Percentiles rank a stretch among this genome's conserved stretches.
Conservation (phyloP, 2,888 invertebrate species). For the Neoscelio sp. region DNA sequence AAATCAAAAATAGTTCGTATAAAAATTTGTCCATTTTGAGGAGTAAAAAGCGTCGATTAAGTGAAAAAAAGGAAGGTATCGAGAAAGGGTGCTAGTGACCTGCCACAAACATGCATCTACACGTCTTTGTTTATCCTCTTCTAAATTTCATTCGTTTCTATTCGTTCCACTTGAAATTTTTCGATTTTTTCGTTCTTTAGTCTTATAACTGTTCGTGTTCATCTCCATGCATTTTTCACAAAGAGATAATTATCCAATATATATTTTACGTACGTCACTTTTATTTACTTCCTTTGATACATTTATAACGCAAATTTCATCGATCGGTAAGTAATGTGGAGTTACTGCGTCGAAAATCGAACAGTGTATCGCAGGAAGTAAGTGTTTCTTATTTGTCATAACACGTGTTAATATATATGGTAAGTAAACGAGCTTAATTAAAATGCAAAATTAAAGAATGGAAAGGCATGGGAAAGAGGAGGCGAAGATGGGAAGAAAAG, state of each 20-base stretch:
- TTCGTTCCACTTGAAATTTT: conserved; percentile 59
- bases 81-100: conserved; percentile 80
- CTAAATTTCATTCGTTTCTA: conserved; percentile 66
- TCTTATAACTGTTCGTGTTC: conserved; percentile 33
- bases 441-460: conserved; percentile 49
- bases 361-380: background rate
- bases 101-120: conserved; percentile 72
- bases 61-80: conserved; percentile 72
- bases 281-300: conserved; percentile 17
- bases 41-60: conserved; percentile 50
- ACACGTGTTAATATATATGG: conserved; percentile 2
- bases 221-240: background rate
- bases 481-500: conserved; percentile 65
- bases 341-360: conserved; percentile 13
- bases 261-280: conserved; percentile 7
- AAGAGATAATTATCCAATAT: conserved; percentile 1
- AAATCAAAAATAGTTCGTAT: conserved; percentile 22
- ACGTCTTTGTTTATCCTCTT: conserved; percentile 66
- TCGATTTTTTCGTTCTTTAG: conserved; percentile 46
- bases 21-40: conserved; percentile 50
- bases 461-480: conserved; percentile 43
- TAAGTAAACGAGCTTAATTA: conserved; percentile 32
- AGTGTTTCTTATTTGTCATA: background rate
- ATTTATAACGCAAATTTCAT: background rate
- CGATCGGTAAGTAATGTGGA: background rate